Conservation (phyloP, 2,113 vertebrate species). For the Progne subis region DNA sequence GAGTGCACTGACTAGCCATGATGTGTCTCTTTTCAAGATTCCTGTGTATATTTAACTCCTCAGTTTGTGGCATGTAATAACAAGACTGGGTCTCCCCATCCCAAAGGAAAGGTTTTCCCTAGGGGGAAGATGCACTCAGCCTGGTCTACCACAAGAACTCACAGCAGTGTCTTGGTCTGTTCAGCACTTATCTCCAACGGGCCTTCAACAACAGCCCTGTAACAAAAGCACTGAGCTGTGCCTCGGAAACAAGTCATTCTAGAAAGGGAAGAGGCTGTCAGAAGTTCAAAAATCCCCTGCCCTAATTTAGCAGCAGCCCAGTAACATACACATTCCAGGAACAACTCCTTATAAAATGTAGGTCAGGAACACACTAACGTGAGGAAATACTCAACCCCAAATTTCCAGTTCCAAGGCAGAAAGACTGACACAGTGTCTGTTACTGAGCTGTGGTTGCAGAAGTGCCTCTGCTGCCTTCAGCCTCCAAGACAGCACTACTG, state of each 20-base stretch:
- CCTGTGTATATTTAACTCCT: background rate
- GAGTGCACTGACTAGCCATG: fast-evolving
- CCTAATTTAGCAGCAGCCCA: background rate
- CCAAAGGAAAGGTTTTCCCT: background rate
- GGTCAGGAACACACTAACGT: fast-evolving
- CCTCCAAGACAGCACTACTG: background rate
- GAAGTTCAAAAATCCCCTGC: background rate
- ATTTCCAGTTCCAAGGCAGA: background rate
- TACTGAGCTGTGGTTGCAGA: background rate
- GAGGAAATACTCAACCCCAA: background rate
- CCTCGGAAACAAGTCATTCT: background rate
- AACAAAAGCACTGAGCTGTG: background rate
- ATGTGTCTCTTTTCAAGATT: background rate
- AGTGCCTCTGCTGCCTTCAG: background rate
- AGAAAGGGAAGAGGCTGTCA: background rate
- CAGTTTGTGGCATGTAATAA: background rate
- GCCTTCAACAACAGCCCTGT: background rate
- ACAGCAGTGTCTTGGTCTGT: background rate
- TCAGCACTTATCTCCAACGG: background rate
- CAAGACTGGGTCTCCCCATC: background rate
- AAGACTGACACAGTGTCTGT: fast-evolving
- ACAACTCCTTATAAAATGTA: background rate
- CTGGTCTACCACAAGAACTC: background rate
- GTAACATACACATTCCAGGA: background rate
- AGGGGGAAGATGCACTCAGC: background rate